Conservation (phyloP, 2,888 invertebrate genomes). For the Tortrix viridana region DNA sequence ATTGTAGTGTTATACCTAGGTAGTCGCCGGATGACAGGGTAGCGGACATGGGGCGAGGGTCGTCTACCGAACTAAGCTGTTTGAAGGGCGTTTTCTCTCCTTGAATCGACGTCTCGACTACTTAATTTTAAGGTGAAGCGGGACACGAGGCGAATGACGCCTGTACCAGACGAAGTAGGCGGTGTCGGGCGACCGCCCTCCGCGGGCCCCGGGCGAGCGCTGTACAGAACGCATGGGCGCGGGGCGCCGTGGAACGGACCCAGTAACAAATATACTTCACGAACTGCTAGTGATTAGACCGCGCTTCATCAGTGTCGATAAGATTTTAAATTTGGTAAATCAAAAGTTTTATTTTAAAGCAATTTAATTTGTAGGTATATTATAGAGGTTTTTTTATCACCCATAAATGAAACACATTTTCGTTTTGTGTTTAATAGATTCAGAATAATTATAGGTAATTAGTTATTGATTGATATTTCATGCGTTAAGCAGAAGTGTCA, state of each 20-base stretch:
- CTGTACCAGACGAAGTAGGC: slow-evolving; percentile 83
- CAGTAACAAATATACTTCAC: slow-evolving; percentile 80
- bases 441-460: too few species aligned
- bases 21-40: background rate
- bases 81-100: slow-evolving; percentile 69
- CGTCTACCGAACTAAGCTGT: slow-evolving; percentile 44
- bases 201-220: slow-evolving; percentile 77
- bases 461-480: too few species aligned
- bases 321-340: slow-evolving; percentile 31
- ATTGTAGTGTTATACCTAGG: background rate
- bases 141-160: slow-evolving; percentile 80
- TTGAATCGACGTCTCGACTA: slow-evolving; percentile 58
- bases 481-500: too few species aligned
- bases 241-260: slow-evolving; percentile 77
- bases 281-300: slow-evolving; percentile 72
- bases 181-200: slow-evolving; percentile 81
- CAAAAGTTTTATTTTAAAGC: too few species aligned
- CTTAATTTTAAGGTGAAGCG: slow-evolving; percentile 71
- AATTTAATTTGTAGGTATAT: too few species aligned
- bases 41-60: slow-evolving; percentile 8
- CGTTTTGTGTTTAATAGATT: too few species aligned
- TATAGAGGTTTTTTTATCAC: too few species aligned
- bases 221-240: slow-evolving; percentile 76
- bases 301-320: slow-evolving; percentile 56
- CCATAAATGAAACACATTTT: too few species aligned